Conservation (phyloP, 2,797 vertebrate species). For the Eleutherodactylus coqui region DNA sequence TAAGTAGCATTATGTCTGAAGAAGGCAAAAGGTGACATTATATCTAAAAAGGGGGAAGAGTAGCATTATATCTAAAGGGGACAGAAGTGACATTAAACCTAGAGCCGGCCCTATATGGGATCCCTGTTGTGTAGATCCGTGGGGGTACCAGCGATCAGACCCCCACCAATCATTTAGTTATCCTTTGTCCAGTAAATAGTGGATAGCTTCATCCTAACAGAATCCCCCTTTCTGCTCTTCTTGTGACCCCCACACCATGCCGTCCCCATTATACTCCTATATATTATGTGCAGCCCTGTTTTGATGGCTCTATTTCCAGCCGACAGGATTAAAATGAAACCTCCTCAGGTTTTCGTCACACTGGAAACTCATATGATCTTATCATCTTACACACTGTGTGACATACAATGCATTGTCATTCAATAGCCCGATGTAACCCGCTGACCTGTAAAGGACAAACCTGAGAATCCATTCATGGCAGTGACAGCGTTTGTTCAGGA, state of each 20-base stretch:
- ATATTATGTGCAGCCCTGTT: neutral
- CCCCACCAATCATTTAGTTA: too few relatives aligned
- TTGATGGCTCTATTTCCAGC: neutral
- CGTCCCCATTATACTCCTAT: neutral
- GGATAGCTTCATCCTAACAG: too few relatives aligned
- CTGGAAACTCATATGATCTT: slow-evolving; percentile 37
- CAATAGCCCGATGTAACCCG: slow-evolving; percentile 36
- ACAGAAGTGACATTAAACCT: too few relatives aligned
- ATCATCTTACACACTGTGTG: slow-evolving; percentile 47
- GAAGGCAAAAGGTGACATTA: too few relatives aligned
- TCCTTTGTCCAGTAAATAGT: too few relatives aligned
- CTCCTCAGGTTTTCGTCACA: slow-evolving; percentile 35
- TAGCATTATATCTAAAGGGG: too few relatives aligned
- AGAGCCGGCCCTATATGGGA: too few relatives aligned
- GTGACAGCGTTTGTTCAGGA: neutral
- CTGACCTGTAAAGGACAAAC: slow-evolving; percentile 45
- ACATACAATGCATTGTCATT: slow-evolving; percentile 55
- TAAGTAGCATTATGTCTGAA: too few relatives aligned
- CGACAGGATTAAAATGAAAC: neutral
- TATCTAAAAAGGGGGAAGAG: too few relatives aligned
- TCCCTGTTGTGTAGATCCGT: too few relatives aligned
- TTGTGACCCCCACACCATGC: neutral
- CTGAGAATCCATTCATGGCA: slow-evolving; percentile 8
- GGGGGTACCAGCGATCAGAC: too few relatives aligned
- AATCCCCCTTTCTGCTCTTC: neutral